Conservation (phyloP, 2,888 invertebrate species). For the Drosophila silvestris region DNA sequence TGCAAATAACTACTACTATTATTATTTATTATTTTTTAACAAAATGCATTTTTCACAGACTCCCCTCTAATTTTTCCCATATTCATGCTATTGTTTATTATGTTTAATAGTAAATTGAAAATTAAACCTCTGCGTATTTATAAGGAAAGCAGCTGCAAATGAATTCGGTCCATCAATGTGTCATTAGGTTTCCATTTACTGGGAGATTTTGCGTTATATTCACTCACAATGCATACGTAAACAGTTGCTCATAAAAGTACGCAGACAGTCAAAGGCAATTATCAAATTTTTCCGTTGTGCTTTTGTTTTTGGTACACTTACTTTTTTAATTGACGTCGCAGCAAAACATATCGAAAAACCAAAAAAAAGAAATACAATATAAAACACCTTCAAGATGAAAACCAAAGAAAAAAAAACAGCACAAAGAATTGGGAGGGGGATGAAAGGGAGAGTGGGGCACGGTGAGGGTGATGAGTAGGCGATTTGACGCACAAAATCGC, state of each 20-base stretch:
- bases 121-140: neutral
- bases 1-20: neutral
- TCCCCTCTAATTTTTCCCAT: neutral
- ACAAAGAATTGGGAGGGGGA: constrained; percentile 20
- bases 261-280: constrained; percentile 27
- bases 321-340: constrained; percentile 32
- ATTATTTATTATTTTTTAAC: neutral
- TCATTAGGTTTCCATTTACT: neutral
- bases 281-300: constrained; percentile 20
- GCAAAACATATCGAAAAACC: constrained; percentile 24
- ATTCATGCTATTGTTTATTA: neutral
- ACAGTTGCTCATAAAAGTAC: constrained; percentile 38
- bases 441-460: neutral
- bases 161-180: neutral
- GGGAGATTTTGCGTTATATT: neutral
- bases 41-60: neutral
- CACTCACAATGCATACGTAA: constrained; percentile 1
- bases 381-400: constrained; percentile 53
- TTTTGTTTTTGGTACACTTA: constrained; percentile 24
- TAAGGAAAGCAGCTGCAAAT: constrained; percentile 1
- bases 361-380: constrained; percentile 4
- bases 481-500: constrained; percentile 73
- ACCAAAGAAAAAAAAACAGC: constrained; percentile 25
- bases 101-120: neutral
- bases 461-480: constrained; percentile 37